A percentile compares a stretch with the other conserved stretches of the same genome.
These are phyloP conservation scores for Phenganax subtilis DNA, from an alignment of 92 coral and sea anemone species.

Conservation along the genomic window DNA sequence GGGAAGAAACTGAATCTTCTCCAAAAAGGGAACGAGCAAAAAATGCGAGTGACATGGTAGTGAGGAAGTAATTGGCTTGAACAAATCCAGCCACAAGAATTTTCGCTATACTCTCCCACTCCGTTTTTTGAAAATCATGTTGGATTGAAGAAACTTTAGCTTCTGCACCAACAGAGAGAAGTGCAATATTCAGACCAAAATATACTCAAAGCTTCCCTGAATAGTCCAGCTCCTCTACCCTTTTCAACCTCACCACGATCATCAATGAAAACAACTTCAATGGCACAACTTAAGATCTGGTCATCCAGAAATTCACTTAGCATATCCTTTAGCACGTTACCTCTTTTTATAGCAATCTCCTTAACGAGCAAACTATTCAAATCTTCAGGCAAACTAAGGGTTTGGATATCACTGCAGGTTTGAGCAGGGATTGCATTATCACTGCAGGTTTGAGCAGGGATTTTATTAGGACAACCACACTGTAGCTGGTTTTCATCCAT, in stretches of 20 bases:
- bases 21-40: conserved; percentile 39
- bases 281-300: conserved; percentile 29
- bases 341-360: conserved; percentile 34
- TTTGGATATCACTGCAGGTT: no score
- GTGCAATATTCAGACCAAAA: conserved; percentile 45
- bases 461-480: no score
- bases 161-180: conserved; percentile 46
- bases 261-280: conserved; percentile 48
- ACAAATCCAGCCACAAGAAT: conserved; percentile 41
- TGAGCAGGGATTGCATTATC: no score
- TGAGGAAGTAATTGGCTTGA: conserved; percentile 39
- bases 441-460: no score
- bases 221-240: conserved; percentile 49
- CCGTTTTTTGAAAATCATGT: conserved; percentile 45
- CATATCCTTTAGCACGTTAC: conserved; percentile 48
- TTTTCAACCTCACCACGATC: conserved; percentile 37
- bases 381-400: no score
- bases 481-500: no score
- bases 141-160: conserved; percentile 46
- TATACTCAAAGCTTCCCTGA: conserved; percentile 47
- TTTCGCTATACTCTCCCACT: conserved; percentile 51
- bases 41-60: conserved; percentile 43
- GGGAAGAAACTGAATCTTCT: conserved; percentile 37
- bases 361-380: no score
- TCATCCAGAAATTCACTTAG: conserved; percentile 39